Base-by-base conservation (phyloP, 2,797 vertebrate genomes). In the Rhinogobio ventralis region DNA sequence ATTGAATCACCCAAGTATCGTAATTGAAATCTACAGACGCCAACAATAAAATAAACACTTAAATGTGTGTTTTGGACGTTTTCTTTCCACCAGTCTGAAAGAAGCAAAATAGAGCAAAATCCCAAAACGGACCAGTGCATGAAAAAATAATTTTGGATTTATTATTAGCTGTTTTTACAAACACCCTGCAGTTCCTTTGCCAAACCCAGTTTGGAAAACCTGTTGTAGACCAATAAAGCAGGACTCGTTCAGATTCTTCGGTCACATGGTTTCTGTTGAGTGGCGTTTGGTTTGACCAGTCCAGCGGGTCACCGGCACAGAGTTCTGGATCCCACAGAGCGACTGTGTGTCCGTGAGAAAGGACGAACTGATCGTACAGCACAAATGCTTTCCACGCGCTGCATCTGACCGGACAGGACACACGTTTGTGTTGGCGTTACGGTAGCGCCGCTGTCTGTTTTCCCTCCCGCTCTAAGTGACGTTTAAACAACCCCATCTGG, bases 401-500 rank as follows among this genome's bases (percentile, higher is more conserved):
- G 36, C 36, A 36, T 36, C 36, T 53, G 49, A 25, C 33, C 33
- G 14, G 74, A 77, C 74, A 60, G 53, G 20, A 23, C 53, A 23
- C 77, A 17, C 10, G 46, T 69, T 71, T 72, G 33, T 72, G 79
- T 68, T 71, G 36, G 67, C 15, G 36, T 30, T 60, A 28, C 51
- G 5, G 36, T 30, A 72, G 17, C 25, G 39, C 25, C 4, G 15
- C 46, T 15, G 64, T 53, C 64, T 49, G 64, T 9, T 81, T 68
- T 10, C 62, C 49, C 49, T 69, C 64, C 76, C 10, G 36, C 67
- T 53, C 13, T 62, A 73, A 73, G 68, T n/a, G 53, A 82, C 25
- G 4, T 73, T 82, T 62, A 81, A 62, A 81, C 53, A 82, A 62
- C 80, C 80, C 28, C 80, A 33, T 73, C 69, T 28, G 28, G 68